A percentile compares a stretch with the other conserved stretches of the same genome.
These are phyloP conservation scores for Campylomormyrus numenius DNA, from an alignment of 2,113 vertebrate species.

Conservation along the genomic window DNA sequence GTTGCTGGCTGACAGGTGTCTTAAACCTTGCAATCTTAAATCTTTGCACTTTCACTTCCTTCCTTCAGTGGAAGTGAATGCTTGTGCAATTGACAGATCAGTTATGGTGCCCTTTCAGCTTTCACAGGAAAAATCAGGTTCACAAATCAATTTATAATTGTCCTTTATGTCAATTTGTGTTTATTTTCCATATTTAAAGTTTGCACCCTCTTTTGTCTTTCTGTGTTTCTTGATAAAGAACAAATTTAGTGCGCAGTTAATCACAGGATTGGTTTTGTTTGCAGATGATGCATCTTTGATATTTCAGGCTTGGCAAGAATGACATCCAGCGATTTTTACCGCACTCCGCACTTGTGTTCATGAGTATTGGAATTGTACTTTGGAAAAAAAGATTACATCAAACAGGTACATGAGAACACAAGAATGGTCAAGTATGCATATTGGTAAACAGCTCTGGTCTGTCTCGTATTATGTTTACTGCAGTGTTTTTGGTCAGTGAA, in stretches of 20 bases:
- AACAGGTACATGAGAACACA: neutral
- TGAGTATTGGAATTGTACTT: too few relatives aligned
- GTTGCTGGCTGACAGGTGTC: neutral
- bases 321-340: neutral
- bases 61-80: neutral
- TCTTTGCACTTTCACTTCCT: constrained; percentile 8
- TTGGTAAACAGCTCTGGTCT: neutral
- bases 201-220: neutral
- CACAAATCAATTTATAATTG: neutral
- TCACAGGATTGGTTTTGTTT: neutral
- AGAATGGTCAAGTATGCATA: neutral
- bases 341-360: neutral
- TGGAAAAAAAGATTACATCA: neutral
- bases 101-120: neutral
- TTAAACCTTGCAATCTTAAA: neutral
- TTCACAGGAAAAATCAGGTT: neutral
- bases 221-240: neutral
- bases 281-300: neutral
- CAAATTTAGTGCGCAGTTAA: neutral
- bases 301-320: neutral
- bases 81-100: neutral
- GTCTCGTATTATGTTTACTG: neutral
- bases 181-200: neutral
- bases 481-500: neutral
- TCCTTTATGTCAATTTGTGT: neutral